Base-by-base conservation (phyloP, 1,140 invertebrate species). In the Drosophila burlai region DNA sequence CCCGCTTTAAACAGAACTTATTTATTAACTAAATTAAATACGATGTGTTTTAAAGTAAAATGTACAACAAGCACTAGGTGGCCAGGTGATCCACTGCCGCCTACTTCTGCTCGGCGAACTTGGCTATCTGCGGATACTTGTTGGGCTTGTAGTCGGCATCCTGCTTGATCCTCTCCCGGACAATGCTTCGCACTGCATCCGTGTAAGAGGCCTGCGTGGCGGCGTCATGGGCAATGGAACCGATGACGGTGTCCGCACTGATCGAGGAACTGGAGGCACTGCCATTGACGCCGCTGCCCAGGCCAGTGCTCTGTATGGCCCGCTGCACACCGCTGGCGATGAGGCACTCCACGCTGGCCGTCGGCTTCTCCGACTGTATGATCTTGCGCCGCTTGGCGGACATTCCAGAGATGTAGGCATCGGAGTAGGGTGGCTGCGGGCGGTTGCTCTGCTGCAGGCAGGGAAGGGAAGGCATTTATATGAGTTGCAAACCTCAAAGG, bases 351-450 rank as follows among this genome's bases (percentile, higher is more conserved):
- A 94, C 83, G 57, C 77, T 93, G 38, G 93, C 87, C 42, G 93
- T 84, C 15, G 94, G 92, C 80, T 94, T 94, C 6, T 92, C 81
- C 45, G 78, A 90, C 54, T 93, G 93, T 10, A 96, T 95, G 60
- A 97, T 93, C 93, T 97, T 97, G 75, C 97, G 95, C 18, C 97
- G 94, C 93, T 97, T 98, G 43, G 95, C 95, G 13, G 97, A 97
- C 95, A 97, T 95, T 10, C 96, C 96, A 24, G 95, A 95, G 40
- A 97, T 93, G 91, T 98, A 98, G n/a, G 96, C 96, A 93, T 97
- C 97, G 75, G 96, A 97, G 74, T 96, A 96, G 9, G 85, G 85
- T 9, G 82, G 81, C 36, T 89, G 85, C 21, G 75, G 47, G 5
- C 60, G 63, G 15, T 40, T 63, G 43, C 68, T 66, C 67, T 83